Percentiles rank a stretch among this genome's conserved stretches.
Conservation (phyloP, 2,797 vertebrate species). For the Macropus fuliginosus region DNA sequence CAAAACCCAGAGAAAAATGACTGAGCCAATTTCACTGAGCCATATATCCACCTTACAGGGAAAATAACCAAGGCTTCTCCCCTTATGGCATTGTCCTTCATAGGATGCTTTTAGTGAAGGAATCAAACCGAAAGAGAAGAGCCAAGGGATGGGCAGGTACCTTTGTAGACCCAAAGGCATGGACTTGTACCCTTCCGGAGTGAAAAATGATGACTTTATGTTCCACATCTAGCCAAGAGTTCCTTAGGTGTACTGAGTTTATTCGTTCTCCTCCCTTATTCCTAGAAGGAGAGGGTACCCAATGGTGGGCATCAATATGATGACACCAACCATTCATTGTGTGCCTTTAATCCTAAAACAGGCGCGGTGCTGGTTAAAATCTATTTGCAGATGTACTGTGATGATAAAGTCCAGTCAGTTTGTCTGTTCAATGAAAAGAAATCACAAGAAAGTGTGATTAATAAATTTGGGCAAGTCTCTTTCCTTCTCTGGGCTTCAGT, state of each 20-base stretch:
- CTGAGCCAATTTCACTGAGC: neutral
- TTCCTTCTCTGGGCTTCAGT: neutral
- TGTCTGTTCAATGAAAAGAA: neutral
- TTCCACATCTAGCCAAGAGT: neutral
- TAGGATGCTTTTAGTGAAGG: neutral
- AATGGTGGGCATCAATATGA: neutral
- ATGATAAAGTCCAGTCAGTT: neutral
- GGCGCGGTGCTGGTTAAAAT: neutral
- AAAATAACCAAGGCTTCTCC: neutral
- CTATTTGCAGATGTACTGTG: neutral
- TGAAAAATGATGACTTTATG: neutral
- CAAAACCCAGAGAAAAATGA: neutral
- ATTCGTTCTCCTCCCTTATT: neutral
- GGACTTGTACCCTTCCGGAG: neutral
- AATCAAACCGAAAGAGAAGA: neutral
- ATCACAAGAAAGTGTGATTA: neutral
- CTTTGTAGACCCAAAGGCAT: neutral
- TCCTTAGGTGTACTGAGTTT: neutral
- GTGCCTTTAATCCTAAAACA: neutral
- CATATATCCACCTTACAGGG: neutral
- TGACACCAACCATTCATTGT: neutral
- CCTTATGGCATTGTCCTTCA: neutral
- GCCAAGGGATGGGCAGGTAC: neutral
- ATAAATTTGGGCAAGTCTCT: neutral
- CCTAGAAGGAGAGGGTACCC: neutral